Evolutionary conservation across 2,888 invertebrate species (phyloP).

Genomic region (Limnephilus lunatus): DNA sequence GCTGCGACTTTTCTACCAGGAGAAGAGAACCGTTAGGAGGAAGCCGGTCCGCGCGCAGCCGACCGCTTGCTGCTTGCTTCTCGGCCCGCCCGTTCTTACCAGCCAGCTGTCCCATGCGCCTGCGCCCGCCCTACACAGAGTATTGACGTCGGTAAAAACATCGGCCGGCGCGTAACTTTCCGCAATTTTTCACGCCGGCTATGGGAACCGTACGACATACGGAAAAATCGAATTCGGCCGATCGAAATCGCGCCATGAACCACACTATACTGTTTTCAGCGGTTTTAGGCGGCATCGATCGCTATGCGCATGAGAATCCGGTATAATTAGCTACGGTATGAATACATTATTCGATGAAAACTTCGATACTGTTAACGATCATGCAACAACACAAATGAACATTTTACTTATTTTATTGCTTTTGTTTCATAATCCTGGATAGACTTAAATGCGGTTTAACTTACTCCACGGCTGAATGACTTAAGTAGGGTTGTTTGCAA

Average conservation of each 20-base stretch:
- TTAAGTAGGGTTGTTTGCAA: neutral
- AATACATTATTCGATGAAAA: neutral
- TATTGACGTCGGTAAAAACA: conserved; percentile 63
- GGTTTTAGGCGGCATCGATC: conserved; percentile 37
- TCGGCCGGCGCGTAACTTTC: conserved; percentile 62
- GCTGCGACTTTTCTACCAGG: conserved; percentile 56
- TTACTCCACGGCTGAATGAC: neutral
- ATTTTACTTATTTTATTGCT: neutral
- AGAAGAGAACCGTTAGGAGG: conserved; percentile 46
- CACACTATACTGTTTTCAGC: conserved; percentile 6
- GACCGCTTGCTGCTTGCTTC: neutral
- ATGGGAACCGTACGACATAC: conserved; percentile 42
- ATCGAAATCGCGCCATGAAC: conserved; percentile 38
- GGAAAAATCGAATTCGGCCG: conserved; percentile 60
- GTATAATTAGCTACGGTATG: neutral
- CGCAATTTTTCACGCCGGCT: conserved; percentile 64
- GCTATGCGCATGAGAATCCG: conserved; percentile 27
- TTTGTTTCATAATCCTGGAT: neutral
- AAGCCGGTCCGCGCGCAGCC: conserved; percentile 35
- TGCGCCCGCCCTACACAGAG: conserved; percentile 55
- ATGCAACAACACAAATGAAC: neutral
- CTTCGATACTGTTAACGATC: neutral
- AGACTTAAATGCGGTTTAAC: neutral
- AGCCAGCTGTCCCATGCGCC: conserved; percentile 52
- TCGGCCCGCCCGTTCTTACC: conserved; percentile 52